phyloP scores from a whole-genome alignment of 1,140 invertebrate species.

The Neotoxoptera formosana region DNA sequence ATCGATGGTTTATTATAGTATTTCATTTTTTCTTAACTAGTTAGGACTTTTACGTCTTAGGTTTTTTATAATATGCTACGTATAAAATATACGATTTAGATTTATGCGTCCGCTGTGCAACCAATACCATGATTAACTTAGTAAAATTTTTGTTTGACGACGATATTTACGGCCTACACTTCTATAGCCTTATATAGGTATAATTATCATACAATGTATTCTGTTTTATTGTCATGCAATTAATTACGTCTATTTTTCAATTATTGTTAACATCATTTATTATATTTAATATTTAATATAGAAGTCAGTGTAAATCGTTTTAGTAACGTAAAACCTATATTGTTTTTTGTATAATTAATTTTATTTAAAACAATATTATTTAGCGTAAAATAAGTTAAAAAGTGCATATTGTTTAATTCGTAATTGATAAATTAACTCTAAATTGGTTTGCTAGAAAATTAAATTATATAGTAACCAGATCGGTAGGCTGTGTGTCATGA shows the following conservation, averaged over 20 bases:
- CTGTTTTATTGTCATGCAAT: not conserved
- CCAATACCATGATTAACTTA: not conserved
- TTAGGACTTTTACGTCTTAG: not conserved
- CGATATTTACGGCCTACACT: not conserved
- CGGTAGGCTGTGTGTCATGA: not conserved
- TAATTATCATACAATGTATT: not conserved
- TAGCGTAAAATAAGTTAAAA: not conserved
- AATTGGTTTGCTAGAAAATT: not conserved
- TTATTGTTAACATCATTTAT: not conserved
- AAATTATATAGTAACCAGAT: conserved; percentile 3
- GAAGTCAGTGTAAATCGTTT: not conserved
- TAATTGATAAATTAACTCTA: not conserved
- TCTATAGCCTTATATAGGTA: not conserved
- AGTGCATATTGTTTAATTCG: not conserved
- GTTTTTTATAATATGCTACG: not conserved
- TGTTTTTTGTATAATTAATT: not conserved
- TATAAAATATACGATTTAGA: not conserved
- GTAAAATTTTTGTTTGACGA: not conserved
- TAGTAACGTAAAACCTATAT: not conserved
- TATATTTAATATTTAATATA: not conserved
- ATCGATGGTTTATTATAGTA: no score
- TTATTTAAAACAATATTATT: not conserved
- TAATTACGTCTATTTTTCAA: not conserved
- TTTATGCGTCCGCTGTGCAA: not conserved
- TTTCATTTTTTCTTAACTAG: no score